Evolutionary conservation across 2,113 vertebrate genomes (phyloP), one percentile per base, ranked within the genome.

Genomic region (Potamarius usumacintae): DNA sequence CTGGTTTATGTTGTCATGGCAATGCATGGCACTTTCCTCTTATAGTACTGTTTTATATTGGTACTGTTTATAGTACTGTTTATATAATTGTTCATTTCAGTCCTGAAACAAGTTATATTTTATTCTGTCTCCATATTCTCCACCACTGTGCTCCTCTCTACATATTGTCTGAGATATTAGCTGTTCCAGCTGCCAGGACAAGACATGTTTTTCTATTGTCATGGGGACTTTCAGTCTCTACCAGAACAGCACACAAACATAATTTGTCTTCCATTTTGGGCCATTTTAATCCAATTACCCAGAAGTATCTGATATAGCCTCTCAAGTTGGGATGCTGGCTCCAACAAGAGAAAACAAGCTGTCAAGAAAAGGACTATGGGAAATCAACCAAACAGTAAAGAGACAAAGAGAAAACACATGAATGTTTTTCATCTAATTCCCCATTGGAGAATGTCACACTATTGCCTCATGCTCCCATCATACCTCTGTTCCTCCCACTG

Each of bases 401-500:
- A 85, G 27, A 42, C 12, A 22, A 57, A 48, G 14, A 77, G 34
- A 42, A 60, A 85, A 85, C 42, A 63, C 52, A 15, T 6, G 17
- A 52, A 83, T 1, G 34, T 50, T 83, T 63, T 67, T 50, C 3
- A 42, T 67, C 42, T 52, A 48, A 27, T 67, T 83, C 62, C 62
- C 34, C 34, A n/a, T 52, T 67, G 58, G 82, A 52, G 60, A 65
- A 67, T 83, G 57, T 82, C 79, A 82, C 67, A 85, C 53, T 76
- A 48, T 76, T 76, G 69, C 71, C 84, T 76, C 84, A 76, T 85
- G 67, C 83, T 63, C 48, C 67, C 60, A 65, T 55, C 52, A 84
- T 42, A 76, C 55, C 53, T 48, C 5, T n/a, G 83, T 83, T 65
- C 42, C 60, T 83, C 81, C 81, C 58, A 82, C 78, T 34, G 53